Percentiles rank a stretch among this genome's conserved stretches.
phyloP scores from a whole-genome alignment of 2,113 vertebrate species.

The Rhegmatorhina hoffmannsi region DNA sequence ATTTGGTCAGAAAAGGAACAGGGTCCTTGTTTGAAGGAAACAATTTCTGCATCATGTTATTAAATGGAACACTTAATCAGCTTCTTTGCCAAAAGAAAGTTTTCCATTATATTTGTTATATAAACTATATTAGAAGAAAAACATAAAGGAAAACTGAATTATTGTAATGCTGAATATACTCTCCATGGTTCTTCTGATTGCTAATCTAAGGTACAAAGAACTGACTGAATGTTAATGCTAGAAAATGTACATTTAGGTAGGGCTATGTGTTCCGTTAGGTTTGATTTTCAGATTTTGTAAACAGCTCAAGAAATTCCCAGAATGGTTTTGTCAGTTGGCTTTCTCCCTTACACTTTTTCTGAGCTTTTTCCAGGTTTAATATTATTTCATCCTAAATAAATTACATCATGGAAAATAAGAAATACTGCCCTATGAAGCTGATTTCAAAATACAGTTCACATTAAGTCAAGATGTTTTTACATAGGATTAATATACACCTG shows the following conservation, averaged over 20 bases:
- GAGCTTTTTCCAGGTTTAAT: slow-evolving; percentile 18
- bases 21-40: slow-evolving; percentile 20
- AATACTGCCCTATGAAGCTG: slow-evolving; percentile 22
- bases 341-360: not conserved
- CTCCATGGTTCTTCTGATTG: not conserved
- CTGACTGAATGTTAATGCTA: not conserved
- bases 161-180: not conserved
- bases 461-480: slow-evolving; percentile 36
- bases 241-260: not conserved
- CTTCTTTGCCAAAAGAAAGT: slow-evolving; percentile 52
- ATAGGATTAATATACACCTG: not conserved
- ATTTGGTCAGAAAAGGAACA: slow-evolving; percentile 21
- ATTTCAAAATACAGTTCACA: slow-evolving; percentile 24
- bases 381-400: slow-evolving; percentile 51
- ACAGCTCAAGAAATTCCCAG: slow-evolving; percentile 37
- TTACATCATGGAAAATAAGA: slow-evolving; percentile 57
- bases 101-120: slow-evolving; percentile 37
- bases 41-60: slow-evolving; percentile 41
- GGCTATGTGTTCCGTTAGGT: not conserved
- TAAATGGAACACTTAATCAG: slow-evolving; percentile 71
- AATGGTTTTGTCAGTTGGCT: slow-evolving; percentile 1
- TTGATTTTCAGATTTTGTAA: slow-evolving; percentile 56
- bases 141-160: not conserved
- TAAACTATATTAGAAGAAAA: slow-evolving; percentile 22
- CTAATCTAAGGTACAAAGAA: not conserved